Percentiles rank a stretch among this genome's conserved stretches.
phyloP scores from a whole-genome alignment of 2,888 invertebrate genomes.

The Acleris cristana region DNA sequence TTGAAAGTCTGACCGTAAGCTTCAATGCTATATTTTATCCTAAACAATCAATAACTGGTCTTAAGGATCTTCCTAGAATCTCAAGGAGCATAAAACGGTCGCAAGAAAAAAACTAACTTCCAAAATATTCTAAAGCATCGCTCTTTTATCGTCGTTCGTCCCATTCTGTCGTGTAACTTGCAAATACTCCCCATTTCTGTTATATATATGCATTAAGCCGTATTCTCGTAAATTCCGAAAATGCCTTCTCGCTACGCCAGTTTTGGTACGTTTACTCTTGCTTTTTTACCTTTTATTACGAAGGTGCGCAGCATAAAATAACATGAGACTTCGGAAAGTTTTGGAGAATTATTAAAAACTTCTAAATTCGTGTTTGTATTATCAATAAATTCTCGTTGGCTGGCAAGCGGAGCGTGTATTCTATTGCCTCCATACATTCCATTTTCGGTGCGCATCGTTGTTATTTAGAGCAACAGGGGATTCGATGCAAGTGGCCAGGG shows the following conservation, averaged over 20 bases:
- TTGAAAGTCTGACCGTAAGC: neutral
- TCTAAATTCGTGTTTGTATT: conserved; percentile 17
- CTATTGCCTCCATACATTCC: conserved; percentile 52
- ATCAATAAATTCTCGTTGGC: conserved; percentile 16
- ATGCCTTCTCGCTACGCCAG: conserved; percentile 57
- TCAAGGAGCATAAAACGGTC: conserved; percentile 35
- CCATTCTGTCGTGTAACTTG: conserved; percentile 53
- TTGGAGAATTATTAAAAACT: conserved; percentile 23
- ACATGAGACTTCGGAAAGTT: conserved; percentile 38
- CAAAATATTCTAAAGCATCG: conserved; percentile 52
- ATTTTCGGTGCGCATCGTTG: conserved; percentile 50
- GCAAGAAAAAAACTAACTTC: conserved; percentile 33
- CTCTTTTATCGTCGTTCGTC: conserved; percentile 57
- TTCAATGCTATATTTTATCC: neutral
- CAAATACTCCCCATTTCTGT: conserved; percentile 51
- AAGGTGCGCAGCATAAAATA: conserved; percentile 46
- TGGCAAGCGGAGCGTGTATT: conserved; percentile 51
- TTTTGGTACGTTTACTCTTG: conserved; percentile 42
- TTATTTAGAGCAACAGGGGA: conserved; percentile 57
- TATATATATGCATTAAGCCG: conserved; percentile 61
- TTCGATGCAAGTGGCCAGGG: conserved; percentile 48
- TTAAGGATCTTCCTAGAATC: conserved; percentile 31
- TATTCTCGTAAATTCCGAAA: conserved; percentile 64
- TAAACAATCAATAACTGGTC: conserved; percentile 19
- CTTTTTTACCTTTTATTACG: conserved; percentile 31